Percentiles rank a stretch among this genome's conserved stretches.
Evolutionary conservation across 2,797 vertebrate species (phyloP).

Genomic region (Danio choprae): DNA sequence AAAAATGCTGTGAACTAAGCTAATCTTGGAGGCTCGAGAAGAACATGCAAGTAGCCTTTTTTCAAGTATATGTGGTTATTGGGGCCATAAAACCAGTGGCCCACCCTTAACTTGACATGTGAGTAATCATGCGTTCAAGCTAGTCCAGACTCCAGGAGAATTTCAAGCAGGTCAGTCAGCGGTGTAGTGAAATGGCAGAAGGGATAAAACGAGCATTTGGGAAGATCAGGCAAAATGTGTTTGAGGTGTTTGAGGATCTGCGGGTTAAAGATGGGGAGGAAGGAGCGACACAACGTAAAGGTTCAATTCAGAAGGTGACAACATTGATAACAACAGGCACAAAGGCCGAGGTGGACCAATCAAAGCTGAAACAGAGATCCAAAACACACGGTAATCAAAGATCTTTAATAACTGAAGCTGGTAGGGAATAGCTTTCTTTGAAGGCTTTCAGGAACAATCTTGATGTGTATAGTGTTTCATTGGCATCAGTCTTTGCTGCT

Average conservation of each 20-base stretch:
- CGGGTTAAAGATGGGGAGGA: conserved; percentile 24
- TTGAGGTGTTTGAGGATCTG: conserved; percentile 28
- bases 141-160: background rate
- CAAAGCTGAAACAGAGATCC: background rate
- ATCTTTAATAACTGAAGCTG: background rate
- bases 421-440: background rate
- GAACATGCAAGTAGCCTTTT: background rate
- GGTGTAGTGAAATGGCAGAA: conserved; percentile 37
- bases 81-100: conserved; percentile 10
- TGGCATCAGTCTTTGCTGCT: background rate
- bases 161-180: background rate
- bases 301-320: conserved; percentile 20
- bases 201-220: conserved; percentile 36
- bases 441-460: background rate
- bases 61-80: background rate
- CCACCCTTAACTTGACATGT: background rate
- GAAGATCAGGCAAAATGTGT: conserved; percentile 42
- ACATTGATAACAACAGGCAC: conserved; percentile 15
- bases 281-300: background rate
- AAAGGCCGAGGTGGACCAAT: background rate
- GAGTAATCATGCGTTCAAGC: background rate
- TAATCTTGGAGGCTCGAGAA: background rate
- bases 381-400: conserved; percentile 15
- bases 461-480: background rate
- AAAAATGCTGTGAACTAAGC: background rate